A percentile compares a stretch with the other conserved stretches of the same genome.
phyloP scores from a whole-genome alignment of 2,888 invertebrate genomes.

The Stenodera caucasica region DNA sequence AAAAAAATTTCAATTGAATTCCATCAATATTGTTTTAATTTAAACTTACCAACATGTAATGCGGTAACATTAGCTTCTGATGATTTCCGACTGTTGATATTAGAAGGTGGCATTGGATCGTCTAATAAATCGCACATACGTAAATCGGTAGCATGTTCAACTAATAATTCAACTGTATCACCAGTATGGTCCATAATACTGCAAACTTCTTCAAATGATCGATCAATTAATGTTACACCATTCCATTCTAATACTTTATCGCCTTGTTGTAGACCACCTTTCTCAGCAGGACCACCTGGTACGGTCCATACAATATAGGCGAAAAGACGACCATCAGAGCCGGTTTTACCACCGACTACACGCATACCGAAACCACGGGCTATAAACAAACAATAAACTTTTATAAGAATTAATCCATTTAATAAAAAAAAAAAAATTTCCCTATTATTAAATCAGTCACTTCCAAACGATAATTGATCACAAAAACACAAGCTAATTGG shows the following conservation, averaged over 20 bases:
- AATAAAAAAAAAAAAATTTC: not conserved
- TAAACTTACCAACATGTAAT: conserved; percentile 63
- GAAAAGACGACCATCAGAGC: conserved; percentile 81
- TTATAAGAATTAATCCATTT: no score
- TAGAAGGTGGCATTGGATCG: conserved; percentile 62
- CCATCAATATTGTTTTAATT: conserved; percentile 22
- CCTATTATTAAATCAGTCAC: not conserved
- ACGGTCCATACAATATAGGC: conserved; percentile 92
- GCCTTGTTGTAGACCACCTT: conserved; percentile 84
- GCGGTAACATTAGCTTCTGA: conserved; percentile 57
- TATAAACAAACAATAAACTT: conserved; percentile 49
- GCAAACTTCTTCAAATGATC: conserved; percentile 91
- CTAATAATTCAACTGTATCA: conserved; percentile 82
- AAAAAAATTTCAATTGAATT: not conserved
- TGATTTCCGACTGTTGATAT: conserved; percentile 48
- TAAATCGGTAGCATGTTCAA: conserved; percentile 79
- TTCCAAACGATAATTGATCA: not conserved
- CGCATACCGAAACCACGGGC: conserved; percentile 93
- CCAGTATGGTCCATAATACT: conserved; percentile 86
- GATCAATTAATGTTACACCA: conserved; percentile 83
- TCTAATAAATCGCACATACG: conserved; percentile 71
- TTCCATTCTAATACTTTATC: conserved; percentile 93
- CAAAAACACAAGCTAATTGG: not conserved
- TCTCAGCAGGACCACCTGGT: conserved; percentile 88
- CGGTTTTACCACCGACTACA: conserved; percentile 89